Percentiles rank a stretch among this genome's conserved stretches.
phyloP scores from a whole-genome alignment of 2,888 invertebrate species.

The Agrotis segetum region DNA sequence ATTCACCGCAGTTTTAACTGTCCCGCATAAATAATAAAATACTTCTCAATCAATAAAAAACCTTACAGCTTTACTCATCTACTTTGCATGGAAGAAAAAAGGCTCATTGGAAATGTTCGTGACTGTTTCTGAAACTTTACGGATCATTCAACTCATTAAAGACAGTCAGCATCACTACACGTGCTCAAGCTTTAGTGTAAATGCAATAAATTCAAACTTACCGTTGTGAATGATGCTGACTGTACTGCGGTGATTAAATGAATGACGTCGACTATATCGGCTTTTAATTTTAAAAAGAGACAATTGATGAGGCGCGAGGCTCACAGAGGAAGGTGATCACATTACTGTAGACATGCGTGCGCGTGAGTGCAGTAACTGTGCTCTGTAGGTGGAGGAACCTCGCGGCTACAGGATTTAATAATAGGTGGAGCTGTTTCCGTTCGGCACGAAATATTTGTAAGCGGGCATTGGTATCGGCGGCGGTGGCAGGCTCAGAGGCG shows the following conservation, averaged over 20 bases:
- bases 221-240: constrained; percentile 52
- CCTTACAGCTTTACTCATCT: constrained; percentile 26
- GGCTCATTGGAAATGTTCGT: constrained; percentile 24
- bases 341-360: constrained; percentile 13
- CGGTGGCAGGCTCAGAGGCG: constrained; percentile 72
- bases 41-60: constrained; percentile 32
- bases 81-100: constrained; percentile 32
- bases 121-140: constrained; percentile 31
- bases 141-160: constrained; percentile 21
- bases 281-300: constrained; percentile 47
- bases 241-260: constrained; percentile 64
- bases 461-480: constrained; percentile 86
- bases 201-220: constrained; percentile 55
- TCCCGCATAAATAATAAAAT: constrained; percentile 37
- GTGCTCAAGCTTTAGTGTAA: constrained; percentile 52
- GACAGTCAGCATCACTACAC: constrained; percentile 58
- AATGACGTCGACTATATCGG: constrained; percentile 54
- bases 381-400: constrained; percentile 52
- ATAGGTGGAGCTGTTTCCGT: constrained; percentile 86
- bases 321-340: constrained; percentile 29
- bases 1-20: constrained; percentile 59
- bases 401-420: constrained; percentile 74
- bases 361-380: constrained; percentile 28
- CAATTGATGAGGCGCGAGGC: constrained; percentile 47
- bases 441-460: constrained; percentile 86